A percentile compares a stretch with the other conserved stretches of the same genome.
These are phyloP conservation scores for Dreissena rostriformis DNA, from an alignment of 1,140 invertebrate genomes.

Conservation along the genomic window DNA sequence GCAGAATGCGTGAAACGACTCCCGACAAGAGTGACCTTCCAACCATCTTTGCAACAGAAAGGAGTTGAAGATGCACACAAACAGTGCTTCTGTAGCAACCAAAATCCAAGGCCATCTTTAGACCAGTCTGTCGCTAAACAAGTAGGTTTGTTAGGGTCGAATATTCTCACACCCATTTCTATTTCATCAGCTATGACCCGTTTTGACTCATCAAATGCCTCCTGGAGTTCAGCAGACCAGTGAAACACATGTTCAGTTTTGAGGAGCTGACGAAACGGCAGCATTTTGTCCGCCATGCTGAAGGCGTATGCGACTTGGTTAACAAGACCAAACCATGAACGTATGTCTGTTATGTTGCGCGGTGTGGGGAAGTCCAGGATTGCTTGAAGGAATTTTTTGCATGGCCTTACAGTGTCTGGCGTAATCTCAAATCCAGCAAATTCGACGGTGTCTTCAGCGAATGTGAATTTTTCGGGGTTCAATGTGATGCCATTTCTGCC, in stretches of 20 bases:
- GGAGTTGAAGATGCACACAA: conserved; percentile 1
- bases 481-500: conserved; percentile 69
- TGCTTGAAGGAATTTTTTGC: conserved; percentile 51
- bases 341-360: conserved; percentile 56
- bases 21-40: conserved; percentile 62
- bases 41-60: conserved; percentile 42
- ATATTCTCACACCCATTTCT: conserved; percentile 53
- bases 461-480: conserved; percentile 68
- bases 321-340: conserved; percentile 60
- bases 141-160: conserved; percentile 49
- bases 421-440: conserved; percentile 69
- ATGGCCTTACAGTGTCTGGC: conserved; percentile 45
- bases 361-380: conserved; percentile 57
- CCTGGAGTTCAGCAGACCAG: conserved; percentile 54
- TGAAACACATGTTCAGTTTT: conserved; percentile 49
- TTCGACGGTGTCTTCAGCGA: conserved; percentile 58
- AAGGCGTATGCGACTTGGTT: conserved; percentile 54
- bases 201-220: conserved; percentile 54
- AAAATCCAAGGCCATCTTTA: conserved; percentile 42
- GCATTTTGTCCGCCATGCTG: conserved; percentile 56
- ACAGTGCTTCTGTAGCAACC: conserved; percentile 47
- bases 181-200: conserved; percentile 25
- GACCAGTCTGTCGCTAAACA: conserved; percentile 58
- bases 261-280: conserved; percentile 54
- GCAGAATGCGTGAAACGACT: conserved; percentile 57